Base-by-base conservation (phyloP, 2,113 vertebrate genomes). In the Shinisaurus crocodilurus region DNA sequence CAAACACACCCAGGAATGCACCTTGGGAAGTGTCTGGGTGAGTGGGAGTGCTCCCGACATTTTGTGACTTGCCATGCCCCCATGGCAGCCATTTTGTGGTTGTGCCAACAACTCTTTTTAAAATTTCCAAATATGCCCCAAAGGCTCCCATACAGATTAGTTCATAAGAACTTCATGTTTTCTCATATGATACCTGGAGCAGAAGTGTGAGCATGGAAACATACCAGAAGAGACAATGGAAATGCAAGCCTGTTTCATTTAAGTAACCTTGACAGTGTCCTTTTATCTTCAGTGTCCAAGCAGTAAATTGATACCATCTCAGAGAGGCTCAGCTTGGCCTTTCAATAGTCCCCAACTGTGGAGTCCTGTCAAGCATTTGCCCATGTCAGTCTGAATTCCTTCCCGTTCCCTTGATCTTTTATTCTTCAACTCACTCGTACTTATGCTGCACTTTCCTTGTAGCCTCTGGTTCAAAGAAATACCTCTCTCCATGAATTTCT, bases 261-360 rank as follows among this genome's bases (percentile, higher is more conserved):
- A 84, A 85, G 45, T 91, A 70, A 84, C 86, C 90, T 85, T 91
- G 90, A 69, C 77, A 57, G 81, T 34, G 86, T 88, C 90, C 81
- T 85, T 88, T 88, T 54, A 88, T 76, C 48, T 60, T 83, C 25
- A 37, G 72, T 48, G 74, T 85, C 81, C 81, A 83, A 79, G 65
- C 29, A 2, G 74, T 91, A 88, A 88, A 70, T 70, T 79, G 80
- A 88, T 45, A 85, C 63, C 72, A 79, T 85, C 45, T 85, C 81
- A n/a, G 29, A 79, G 72, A 85, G 37, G 40, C 45, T 85, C 48
- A 29, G 60, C 29, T 67, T 88, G 82, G 27, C 43, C 81, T 91
- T 76, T 85, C 86, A 57, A 23, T 69, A 70, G 60, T 69, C 70
- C 65, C 48, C 65, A 79, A 70, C 72, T 79, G 48, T 76, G 81